Conservation (phyloP, 2,113 vertebrate genomes). For the Percina caprodes region DNA sequence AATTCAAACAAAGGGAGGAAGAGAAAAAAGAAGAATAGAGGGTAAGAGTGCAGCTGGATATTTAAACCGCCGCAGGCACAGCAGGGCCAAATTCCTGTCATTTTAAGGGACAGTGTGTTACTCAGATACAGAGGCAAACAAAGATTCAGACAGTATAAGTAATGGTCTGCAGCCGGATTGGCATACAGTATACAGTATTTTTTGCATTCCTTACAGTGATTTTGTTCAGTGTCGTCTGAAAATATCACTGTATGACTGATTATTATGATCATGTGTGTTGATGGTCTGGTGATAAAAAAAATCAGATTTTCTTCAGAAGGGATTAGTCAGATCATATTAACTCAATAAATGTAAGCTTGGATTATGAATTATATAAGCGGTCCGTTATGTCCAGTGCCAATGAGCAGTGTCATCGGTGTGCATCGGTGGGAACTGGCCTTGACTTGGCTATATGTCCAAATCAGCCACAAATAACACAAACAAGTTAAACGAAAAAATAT, state of each 20-base stretch:
- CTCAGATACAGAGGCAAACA: conserved; percentile 43
- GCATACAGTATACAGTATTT: background rate
- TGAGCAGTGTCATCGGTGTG: background rate
- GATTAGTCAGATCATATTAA: conserved; percentile 4
- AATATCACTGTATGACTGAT: background rate
- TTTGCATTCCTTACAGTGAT: background rate
- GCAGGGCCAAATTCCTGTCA: conserved; percentile 28
- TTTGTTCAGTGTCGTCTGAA: background rate
- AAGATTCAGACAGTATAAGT: conserved; percentile 14
- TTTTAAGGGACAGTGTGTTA: conserved; percentile 41
- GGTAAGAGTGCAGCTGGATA: conserved; percentile 40
- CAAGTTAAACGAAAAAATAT: background rate
- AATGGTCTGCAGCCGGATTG: background rate
- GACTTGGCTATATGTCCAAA: background rate
- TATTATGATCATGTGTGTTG: background rate
- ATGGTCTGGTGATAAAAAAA: background rate
- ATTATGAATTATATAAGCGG: conserved; percentile 17
- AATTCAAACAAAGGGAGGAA: conserved; percentile 23
- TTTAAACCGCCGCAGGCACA: conserved; percentile 36
- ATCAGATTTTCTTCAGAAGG: background rate
- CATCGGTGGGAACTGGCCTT: background rate
- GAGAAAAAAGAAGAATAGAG: background rate
- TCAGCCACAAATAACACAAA: background rate
- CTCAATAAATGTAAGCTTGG: background rate
- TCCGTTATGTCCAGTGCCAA: background rate